A percentile compares a stretch with the other conserved stretches of the same genome.
Evolutionary conservation across 2,797 vertebrate species (phyloP).

Genomic region (Coranthus polyacanthus): DNA sequence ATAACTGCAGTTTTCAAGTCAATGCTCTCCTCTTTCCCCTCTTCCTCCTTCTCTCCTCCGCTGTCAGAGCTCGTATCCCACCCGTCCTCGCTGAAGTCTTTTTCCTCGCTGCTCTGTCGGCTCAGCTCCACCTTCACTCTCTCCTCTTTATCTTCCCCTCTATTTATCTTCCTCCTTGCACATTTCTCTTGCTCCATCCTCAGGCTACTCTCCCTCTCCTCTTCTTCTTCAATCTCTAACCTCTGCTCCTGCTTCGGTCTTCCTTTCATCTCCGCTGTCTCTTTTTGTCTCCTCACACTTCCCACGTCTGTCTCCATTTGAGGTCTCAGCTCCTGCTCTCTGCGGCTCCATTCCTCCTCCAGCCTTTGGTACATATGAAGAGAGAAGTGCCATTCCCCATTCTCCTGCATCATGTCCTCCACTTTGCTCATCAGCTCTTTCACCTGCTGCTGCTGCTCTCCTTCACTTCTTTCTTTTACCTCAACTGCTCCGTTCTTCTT

Average conservation of each 20-base stretch:
- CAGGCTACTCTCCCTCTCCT: conserved; percentile 23
- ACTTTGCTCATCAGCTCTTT: conserved; percentile 58
- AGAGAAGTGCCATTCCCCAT: conserved; percentile 67
- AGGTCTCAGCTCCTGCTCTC: conserved; percentile 63
- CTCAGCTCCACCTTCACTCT: conserved; percentile 12
- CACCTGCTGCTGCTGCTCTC: conserved; percentile 58
- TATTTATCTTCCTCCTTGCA: conserved; percentile 34
- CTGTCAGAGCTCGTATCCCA: conserved; percentile 33
- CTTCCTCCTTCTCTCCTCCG: conserved; percentile 8
- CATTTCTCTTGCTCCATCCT: conserved; percentile 26
- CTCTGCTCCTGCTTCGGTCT: conserved; percentile 37
- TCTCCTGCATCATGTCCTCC: conserved; percentile 66
- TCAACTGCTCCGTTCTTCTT: too few species aligned
- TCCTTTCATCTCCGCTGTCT: conserved; percentile 41
- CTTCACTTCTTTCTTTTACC: conserved; percentile 7
- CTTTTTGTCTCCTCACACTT: conserved; percentile 34
- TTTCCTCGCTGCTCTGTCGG: conserved; percentile 29
- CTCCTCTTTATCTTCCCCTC: conserved; percentile 40
- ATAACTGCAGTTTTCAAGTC: conserved; percentile 14
- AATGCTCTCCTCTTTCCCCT: conserved; percentile 14
- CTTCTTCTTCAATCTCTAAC: conserved; percentile 35
- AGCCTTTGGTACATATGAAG: conserved; percentile 65
- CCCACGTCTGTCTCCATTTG: conserved; percentile 32
- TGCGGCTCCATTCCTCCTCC: conserved; percentile 67
- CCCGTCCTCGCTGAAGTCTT: conserved; percentile 9